phyloP scores from a whole-genome alignment of 2,113 vertebrate genomes.

The Pseudonaja textilis region DNA sequence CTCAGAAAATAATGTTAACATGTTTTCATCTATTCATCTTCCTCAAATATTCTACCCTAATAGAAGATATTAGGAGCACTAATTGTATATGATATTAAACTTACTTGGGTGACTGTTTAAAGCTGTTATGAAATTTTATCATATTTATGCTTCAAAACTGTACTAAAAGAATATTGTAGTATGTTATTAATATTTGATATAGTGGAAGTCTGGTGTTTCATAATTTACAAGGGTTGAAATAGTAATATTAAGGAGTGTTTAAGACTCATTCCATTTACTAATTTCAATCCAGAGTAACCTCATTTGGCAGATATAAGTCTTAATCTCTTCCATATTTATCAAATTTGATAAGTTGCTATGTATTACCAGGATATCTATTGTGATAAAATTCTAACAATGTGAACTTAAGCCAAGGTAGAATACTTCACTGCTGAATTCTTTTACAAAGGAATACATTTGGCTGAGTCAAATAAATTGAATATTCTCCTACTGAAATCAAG shows the following conservation, averaged over 20 bases:
- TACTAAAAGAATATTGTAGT: conserved; percentile 17
- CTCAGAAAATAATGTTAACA: not conserved
- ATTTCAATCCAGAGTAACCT: conserved; percentile 22
- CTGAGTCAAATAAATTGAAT: not conserved
- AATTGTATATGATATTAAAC: not conserved
- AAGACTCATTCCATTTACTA: not conserved
- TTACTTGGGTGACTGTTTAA: not conserved
- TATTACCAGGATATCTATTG: not conserved
- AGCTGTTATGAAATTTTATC: not conserved
- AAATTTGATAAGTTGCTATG: not conserved
- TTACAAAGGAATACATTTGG: not conserved
- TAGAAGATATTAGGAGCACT: not conserved
- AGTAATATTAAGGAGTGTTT: not conserved
- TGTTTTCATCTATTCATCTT: not conserved
- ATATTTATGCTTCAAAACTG: conserved; percentile 8
- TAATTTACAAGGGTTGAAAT: conserved; percentile 19
- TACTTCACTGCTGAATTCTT: not conserved
- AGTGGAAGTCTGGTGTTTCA: conserved; percentile 19
- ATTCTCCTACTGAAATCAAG: not conserved
- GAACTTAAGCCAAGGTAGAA: not conserved
- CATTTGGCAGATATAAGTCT: not conserved
- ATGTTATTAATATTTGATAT: conserved; percentile 6
- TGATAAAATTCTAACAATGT: not conserved
- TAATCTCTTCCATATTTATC: not conserved
- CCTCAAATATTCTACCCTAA: not conserved